Conservation (phyloP, 2,113 vertebrate genomes). For the Pteruthius melanotis region DNA sequence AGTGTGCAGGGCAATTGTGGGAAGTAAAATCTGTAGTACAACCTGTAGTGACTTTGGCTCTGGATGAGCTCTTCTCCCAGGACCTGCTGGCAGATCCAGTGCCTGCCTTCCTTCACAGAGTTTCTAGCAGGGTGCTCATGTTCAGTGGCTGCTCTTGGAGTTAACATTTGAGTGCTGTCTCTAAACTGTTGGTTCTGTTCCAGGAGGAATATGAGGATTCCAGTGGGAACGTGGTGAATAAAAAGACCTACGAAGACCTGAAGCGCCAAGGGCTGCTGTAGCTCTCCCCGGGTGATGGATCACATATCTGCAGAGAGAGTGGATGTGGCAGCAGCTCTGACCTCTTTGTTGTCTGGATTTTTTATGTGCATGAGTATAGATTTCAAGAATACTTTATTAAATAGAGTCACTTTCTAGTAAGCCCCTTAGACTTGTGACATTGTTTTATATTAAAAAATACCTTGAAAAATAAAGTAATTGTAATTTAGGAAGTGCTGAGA, state of each 20-base stretch:
- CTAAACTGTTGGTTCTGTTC: not conserved
- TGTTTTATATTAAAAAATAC: constrained; percentile 64
- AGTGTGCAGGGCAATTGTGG: not conserved
- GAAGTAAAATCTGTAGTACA: not conserved
- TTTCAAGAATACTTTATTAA: constrained; percentile 54
- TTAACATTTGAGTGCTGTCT: not conserved
- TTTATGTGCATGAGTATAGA: constrained; percentile 44
- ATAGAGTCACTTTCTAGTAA: constrained; percentile 46
- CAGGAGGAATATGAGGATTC: constrained; percentile 99
- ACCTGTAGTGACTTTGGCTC: not conserved
- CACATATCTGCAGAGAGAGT: not conserved
- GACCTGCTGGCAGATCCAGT: not conserved
- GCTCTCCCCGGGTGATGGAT: not conserved
- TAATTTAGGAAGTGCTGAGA: not conserved
- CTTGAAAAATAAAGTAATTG: constrained; percentile 58
- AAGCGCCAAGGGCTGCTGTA: constrained; percentile 95
- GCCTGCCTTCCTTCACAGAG: not conserved
- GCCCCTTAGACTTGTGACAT: constrained; percentile 7
- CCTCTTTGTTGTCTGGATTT: not conserved
- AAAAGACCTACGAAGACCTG: constrained; percentile 97
- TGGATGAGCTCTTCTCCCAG: not conserved
- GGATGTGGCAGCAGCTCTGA: not conserved
- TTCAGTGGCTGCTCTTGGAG: not conserved
- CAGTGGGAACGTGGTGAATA: constrained; percentile 96
- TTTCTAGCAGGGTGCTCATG: not conserved